phyloP scores from a whole-genome alignment of 2,797 vertebrate species.

The Glyptemys insculpta region DNA sequence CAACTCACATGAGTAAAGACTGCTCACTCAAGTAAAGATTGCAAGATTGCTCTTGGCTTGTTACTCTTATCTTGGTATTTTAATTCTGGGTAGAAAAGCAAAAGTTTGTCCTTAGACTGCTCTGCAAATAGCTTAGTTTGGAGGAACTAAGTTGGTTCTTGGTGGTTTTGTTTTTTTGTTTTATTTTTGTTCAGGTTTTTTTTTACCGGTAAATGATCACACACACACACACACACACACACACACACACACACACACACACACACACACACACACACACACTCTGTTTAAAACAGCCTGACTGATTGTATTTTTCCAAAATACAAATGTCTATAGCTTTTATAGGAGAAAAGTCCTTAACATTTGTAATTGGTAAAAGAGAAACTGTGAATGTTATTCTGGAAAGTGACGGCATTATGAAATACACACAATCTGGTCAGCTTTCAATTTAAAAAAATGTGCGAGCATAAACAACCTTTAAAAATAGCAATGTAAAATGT shows the following conservation, averaged over 20 bases:
- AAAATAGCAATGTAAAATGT: conserved; percentile 71
- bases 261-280: conserved; percentile 27
- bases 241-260: background rate
- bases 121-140: conserved; percentile 57
- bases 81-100: conserved; percentile 52
- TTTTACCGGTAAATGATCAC: conserved; percentile 80
- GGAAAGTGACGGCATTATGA: conserved; percentile 77
- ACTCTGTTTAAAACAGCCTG: conserved; percentile 48
- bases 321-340: conserved; percentile 70
- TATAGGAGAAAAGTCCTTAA: conserved; percentile 67
- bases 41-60: background rate
- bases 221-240: conserved; percentile 50
- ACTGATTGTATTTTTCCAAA: conserved; percentile 66
- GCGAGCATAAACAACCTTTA: conserved; percentile 76
- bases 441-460: conserved; percentile 75
- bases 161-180: conserved; percentile 39
- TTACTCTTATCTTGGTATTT: conserved; percentile 58
- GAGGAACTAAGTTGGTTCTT: background rate
- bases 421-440: conserved; percentile 79
- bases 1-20: background rate
- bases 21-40: background rate
- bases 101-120: conserved; percentile 23
- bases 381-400: conserved; percentile 70
- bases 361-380: conserved; percentile 70
- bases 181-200: conserved; percentile 75